A percentile compares a stretch with the other conserved stretches of the same genome.
phyloP scores from a whole-genome alignment of 2,888 invertebrate genomes.

The Choreutis nemorana region DNA sequence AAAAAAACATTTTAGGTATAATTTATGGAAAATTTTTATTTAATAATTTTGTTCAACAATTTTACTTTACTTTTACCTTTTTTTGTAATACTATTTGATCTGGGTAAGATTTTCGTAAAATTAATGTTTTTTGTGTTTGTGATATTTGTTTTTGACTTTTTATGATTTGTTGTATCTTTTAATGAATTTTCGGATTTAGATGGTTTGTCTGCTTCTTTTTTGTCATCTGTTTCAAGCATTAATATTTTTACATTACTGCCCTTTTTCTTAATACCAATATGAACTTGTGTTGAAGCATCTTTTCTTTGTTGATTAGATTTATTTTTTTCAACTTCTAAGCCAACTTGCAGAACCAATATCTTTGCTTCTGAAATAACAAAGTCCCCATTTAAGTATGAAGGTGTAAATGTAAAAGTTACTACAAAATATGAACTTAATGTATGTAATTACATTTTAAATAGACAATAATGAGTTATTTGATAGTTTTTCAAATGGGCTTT shows the following conservation, averaged over 20 bases:
- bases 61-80: constrained; percentile 26
- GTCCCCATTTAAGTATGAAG: too few relatives aligned
- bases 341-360: constrained; percentile 46
- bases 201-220: constrained; percentile 20
- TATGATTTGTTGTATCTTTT: constrained; percentile 12
- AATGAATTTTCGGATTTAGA: constrained; percentile 12
- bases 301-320: constrained; percentile 18
- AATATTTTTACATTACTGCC: constrained; percentile 31
- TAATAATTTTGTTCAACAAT: constrained; percentile 2
- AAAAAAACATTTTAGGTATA: too few relatives aligned
- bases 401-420: too few relatives aligned
- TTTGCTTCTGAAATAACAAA: constrained; percentile 36
- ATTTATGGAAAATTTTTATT: constrained; percentile 5
- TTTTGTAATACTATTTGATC: constrained; percentile 24
- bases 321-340: constrained; percentile 32
- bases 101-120: constrained; percentile 37
- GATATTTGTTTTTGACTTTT: constrained; percentile 10
- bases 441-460: too few relatives aligned
- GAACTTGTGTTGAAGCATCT: constrained; percentile 49
- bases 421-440: too few relatives aligned
- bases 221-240: constrained; percentile 31
- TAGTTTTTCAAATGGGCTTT: too few relatives aligned
- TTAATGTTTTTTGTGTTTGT: constrained; percentile 18
- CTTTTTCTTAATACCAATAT: constrained; percentile 29
- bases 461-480: too few relatives aligned